These are phyloP conservation scores for Anisognathus igniventris DNA, from an alignment of 2,797 vertebrate species.

Conservation along the genomic window DNA sequence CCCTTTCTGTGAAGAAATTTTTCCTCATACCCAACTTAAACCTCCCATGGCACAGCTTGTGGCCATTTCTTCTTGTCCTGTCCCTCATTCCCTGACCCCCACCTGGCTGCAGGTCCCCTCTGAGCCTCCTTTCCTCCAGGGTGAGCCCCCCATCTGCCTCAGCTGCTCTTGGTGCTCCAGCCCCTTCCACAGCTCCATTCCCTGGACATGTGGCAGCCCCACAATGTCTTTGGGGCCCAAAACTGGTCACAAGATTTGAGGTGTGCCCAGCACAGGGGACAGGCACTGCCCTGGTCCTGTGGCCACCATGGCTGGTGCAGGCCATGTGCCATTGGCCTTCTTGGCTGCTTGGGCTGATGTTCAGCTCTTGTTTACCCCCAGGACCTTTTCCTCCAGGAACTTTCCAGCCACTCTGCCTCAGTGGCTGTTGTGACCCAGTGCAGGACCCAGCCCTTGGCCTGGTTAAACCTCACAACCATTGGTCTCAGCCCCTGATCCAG, in stretches of 20 bases:
- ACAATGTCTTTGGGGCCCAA: neutral
- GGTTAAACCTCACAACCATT: neutral
- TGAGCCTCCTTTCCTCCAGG: neutral
- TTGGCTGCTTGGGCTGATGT: neutral
- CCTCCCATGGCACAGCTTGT: neutral
- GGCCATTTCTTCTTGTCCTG: neutral
- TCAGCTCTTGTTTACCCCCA: neutral
- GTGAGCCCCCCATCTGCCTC: neutral
- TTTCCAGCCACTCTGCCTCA: neutral
- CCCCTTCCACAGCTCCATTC: neutral
- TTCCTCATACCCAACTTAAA: neutral
- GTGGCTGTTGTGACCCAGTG: neutral
- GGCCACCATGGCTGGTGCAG: neutral
- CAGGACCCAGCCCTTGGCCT: fast-evolving
- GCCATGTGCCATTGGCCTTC: neutral
- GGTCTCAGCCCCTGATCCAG: neutral
- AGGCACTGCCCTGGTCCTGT: neutral
- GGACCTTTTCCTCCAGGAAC: neutral
- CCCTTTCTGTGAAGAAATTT: neutral
- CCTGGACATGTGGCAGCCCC: neutral
- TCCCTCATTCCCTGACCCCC: fast-evolving
- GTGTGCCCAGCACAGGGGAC: neutral
- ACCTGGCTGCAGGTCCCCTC: neutral
- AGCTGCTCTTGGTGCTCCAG: neutral
- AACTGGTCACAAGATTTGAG: neutral